Base-by-base conservation (phyloP, 92 coral and sea anemone genomes). In the Porites evermanni region DNA sequence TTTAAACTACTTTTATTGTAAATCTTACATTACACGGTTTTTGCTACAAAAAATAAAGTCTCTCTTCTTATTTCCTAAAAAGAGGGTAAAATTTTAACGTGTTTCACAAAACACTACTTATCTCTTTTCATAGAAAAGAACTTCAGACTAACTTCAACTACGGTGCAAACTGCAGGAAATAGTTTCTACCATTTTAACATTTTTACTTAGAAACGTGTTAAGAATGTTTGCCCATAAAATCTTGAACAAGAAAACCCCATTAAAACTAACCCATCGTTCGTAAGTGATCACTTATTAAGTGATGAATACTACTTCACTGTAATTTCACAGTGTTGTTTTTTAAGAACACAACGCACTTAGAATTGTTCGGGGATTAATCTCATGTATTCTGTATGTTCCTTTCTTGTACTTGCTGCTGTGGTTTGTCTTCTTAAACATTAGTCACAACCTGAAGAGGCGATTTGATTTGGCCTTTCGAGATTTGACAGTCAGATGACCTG, bases 51-150 rank as follows among this genome's bases (percentile, higher is more conserved):
- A 26, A 17, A 29, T 65, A 74, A 12, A 14, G 75, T 77, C 23
- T 54, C n/a, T 58, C 53, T 29, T 61, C 80, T 77, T 29, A 51
- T 18, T 5, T 56, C 78, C 86, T 69, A n/a, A 83, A 44, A 18
- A 10, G 61, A 56, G 73, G 65, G 47, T 83, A 73, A 73, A 53
- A 38, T 83, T 16, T 74, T 2, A 26, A 83, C 29, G 87, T 83
- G 87, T 65, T 64, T 52, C 64, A 83, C 80, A 13, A 70, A 83
- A 83, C 80, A 83, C 80, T 44, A 83, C 87, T 73, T 63, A 72
- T 74, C 64, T 63, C 87, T 83, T 83, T 83, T 83, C 87, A 83
- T 65, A 13, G 87, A 83, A 83, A 83, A 83, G 87, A 18, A 70
- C 60, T 58, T 20, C 24, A 64, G 23, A 44, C 70, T 78, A 44